Evolutionary conservation across 2,888 invertebrate genomes (phyloP).

Genomic region (Cephonodes hylas): DNA sequence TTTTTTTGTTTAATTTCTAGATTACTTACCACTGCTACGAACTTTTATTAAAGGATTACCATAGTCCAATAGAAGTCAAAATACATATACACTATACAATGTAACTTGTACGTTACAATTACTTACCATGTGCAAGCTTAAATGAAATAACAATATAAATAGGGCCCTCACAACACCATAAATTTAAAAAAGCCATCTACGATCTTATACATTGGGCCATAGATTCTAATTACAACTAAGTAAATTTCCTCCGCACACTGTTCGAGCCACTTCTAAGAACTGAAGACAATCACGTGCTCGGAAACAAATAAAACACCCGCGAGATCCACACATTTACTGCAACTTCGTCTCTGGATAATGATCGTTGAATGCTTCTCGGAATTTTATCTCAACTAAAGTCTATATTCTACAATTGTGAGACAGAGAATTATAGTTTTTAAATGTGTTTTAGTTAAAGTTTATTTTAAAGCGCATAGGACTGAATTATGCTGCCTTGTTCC

Average conservation of each 20-base stretch:
- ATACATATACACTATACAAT: too few species aligned
- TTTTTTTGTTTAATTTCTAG: too few species aligned
- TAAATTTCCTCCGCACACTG: neutral
- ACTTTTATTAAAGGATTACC: too few species aligned
- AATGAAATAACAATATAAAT: too few species aligned
- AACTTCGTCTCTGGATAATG: constrained; percentile 2
- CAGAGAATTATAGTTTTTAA: neutral
- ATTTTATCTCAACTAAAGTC: neutral
- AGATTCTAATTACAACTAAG: neutral
- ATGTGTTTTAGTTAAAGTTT: neutral
- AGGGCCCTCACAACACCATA: neutral
- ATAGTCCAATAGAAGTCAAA: too few species aligned
- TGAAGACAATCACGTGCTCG: neutral
- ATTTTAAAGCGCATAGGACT: neutral
- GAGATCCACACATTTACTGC: neutral
- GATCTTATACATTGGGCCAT: too few species aligned
- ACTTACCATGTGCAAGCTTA: too few species aligned
- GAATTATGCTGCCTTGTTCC: neutral
- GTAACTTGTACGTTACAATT: too few species aligned
- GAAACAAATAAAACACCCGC: neutral
- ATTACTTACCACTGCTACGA: too few species aligned
- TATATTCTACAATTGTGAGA: neutral
- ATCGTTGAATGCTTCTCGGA: neutral
- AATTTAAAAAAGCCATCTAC: neutral
- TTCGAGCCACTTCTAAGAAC: neutral